These are phyloP conservation scores for Pavo muticus DNA, from an alignment of 2,113 vertebrate species.

Conservation along the genomic window DNA sequence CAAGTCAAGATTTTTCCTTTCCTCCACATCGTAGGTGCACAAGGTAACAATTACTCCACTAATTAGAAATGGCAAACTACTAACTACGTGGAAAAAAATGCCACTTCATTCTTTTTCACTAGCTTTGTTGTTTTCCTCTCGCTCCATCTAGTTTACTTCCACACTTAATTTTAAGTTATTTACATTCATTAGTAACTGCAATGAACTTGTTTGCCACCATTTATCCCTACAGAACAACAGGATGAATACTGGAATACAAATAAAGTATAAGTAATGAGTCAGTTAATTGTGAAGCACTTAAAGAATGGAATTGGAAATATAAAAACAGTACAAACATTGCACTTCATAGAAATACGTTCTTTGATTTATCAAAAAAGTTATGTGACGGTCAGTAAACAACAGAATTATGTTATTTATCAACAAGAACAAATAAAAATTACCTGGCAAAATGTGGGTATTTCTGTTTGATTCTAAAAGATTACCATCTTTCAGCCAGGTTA, in stretches of 20 bases:
- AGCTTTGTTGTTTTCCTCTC: neutral
- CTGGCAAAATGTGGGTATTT: constrained; percentile 91
- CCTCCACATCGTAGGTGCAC: neutral
- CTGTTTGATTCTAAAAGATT: constrained; percentile 84
- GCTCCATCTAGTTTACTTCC: neutral
- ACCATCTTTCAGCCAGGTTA: constrained; percentile 95
- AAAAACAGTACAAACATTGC: neutral
- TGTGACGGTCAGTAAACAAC: neutral
- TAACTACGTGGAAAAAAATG: neutral
- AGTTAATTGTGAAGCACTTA: neutral
- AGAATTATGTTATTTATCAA: neutral
- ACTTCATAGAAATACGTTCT: neutral
- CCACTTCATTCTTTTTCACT: neutral
- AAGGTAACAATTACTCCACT: neutral
- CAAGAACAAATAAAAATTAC: constrained; percentile 68
- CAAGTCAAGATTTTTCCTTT: neutral
- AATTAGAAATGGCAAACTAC: neutral
- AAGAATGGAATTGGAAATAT: neutral
- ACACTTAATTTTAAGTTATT: neutral
- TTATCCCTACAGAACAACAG: neutral
- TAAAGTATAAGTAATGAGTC: neutral
- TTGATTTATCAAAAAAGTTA: neutral
- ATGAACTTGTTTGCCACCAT: neutral
- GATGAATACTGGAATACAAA: neutral
- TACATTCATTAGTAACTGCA: neutral